Percentiles rank a stretch among this genome's conserved stretches.
Conservation (phyloP, 2,113 vertebrate species). For the Sisor rabdophorus region DNA sequence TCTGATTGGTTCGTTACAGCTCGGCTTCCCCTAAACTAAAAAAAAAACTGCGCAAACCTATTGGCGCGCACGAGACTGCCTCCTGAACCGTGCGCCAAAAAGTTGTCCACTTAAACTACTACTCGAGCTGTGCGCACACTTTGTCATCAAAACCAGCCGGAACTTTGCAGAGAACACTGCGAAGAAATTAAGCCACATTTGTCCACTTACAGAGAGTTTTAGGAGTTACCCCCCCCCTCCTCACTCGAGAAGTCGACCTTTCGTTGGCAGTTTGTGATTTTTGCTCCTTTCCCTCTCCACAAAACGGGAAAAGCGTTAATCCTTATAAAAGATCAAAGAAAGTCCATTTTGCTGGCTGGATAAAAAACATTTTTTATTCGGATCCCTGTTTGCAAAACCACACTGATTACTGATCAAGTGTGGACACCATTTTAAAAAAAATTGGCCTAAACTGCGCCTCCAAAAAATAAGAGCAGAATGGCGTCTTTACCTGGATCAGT, state of each 20-base stretch:
- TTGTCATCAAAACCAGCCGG: conserved; percentile 56
- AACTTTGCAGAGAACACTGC: conserved; percentile 56
- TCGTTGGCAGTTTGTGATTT: conserved; percentile 36
- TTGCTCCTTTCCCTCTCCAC: conserved; percentile 32
- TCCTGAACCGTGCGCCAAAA: conserved; percentile 62
- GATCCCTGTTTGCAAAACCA: conserved; percentile 22
- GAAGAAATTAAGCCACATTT: conserved; percentile 54
- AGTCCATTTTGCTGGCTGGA: conserved; percentile 32
- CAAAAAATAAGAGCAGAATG: conserved; percentile 55
- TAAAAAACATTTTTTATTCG: conserved; percentile 7
- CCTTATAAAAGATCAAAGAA: not conserved
- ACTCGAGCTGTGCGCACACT: conserved; percentile 61
- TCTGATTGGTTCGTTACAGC: conserved; percentile 70
- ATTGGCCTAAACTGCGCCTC: conserved; percentile 35
- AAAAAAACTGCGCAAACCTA: conserved; percentile 71
- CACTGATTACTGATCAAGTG: conserved; percentile 40
- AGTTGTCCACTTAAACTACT: conserved; percentile 68
- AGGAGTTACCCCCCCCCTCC: conserved; percentile 40
- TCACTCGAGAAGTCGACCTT: conserved; percentile 40
- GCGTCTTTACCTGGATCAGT: conserved; percentile 79
- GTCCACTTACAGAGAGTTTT: conserved; percentile 50
- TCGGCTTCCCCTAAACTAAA: conserved; percentile 74
- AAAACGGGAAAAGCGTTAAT: conserved; percentile 22
- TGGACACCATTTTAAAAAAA: conserved; percentile 43
- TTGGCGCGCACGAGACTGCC: conserved; percentile 61